Conservation (phyloP, 2,797 vertebrate genomes). For the Tenualosa ilisha region DNA sequence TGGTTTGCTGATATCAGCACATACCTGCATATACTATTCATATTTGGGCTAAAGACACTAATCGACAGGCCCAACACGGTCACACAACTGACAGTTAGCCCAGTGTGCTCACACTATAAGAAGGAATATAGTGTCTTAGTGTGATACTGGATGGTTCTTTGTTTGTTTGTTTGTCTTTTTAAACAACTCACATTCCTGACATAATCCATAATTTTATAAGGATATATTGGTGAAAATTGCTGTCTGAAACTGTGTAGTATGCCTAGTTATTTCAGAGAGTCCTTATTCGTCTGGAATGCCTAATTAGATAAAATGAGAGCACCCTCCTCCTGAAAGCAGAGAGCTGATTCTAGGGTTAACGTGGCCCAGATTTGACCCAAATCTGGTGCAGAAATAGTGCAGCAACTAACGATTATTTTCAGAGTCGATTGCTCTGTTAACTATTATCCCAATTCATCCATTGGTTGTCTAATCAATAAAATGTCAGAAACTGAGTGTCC, state of each 20-base stretch:
- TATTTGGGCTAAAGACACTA: too few relatives aligned
- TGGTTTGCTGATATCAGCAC: too few relatives aligned
- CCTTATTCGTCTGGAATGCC: background rate
- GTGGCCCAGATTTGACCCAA: background rate
- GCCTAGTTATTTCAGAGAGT: slow-evolving; percentile 20
- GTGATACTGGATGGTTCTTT: slow-evolving; percentile 5
- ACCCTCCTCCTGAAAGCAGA: background rate
- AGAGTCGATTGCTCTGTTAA: too few relatives aligned
- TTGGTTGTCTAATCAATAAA: too few relatives aligned
- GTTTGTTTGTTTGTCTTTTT: background rate
- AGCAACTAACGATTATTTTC: too few relatives aligned
- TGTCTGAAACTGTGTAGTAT: slow-evolving; percentile 19
- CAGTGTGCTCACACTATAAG: too few relatives aligned
- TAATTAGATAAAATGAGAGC: slow-evolving; percentile 5
- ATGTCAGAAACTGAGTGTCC: too few relatives aligned
- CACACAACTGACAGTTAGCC: too few relatives aligned
- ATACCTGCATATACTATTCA: too few relatives aligned
- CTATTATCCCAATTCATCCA: too few relatives aligned
- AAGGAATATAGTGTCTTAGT: slow-evolving; percentile 7
- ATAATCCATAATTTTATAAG: background rate
- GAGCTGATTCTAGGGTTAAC: background rate
- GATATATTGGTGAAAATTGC: background rate
- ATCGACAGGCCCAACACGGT: too few relatives aligned
- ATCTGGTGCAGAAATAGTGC: background rate
- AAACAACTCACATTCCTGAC: slow-evolving; percentile 17